phyloP scores from a whole-genome alignment of 1,140 invertebrate species.

The Lasioglossum baleicum region DNA sequence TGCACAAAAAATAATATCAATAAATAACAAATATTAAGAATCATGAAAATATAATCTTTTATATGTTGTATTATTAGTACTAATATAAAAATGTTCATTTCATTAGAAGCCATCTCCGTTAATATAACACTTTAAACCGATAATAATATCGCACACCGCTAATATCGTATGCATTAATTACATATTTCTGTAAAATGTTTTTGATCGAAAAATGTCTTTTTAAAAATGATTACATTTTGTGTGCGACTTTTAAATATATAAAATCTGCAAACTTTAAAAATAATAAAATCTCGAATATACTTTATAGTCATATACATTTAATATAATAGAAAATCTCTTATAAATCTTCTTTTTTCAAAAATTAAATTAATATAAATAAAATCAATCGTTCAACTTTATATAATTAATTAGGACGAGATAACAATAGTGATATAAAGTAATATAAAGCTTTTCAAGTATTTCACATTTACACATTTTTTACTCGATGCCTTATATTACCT shows the following conservation, averaged over 20 bases:
- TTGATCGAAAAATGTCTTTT: conserved; percentile 30
- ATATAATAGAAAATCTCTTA: conserved; percentile 32
- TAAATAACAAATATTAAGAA: conserved; percentile 15
- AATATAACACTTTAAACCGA: conserved; percentile 13
- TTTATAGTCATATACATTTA: conserved; percentile 31
- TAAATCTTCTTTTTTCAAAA: conserved; percentile 33
- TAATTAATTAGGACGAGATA: conserved; percentile 32
- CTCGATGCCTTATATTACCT: conserved; percentile 6
- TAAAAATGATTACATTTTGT: conserved; percentile 38
- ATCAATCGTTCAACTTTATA: conserved; percentile 10
- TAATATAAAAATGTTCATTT: conserved; percentile 24
- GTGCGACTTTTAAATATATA: conserved; percentile 44
- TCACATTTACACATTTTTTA: conserved; percentile 17
- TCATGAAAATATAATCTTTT: conserved; percentile 31
- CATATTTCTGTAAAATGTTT: conserved; percentile 32
- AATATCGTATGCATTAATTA: conserved; percentile 31
- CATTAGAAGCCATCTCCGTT: conserved; percentile 14
- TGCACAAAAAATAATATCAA: conserved; percentile 19
- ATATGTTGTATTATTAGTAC: conserved; percentile 1
- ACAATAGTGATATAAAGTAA: conserved; percentile 26
- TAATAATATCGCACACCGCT: background rate
- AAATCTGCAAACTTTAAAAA: conserved; percentile 56
- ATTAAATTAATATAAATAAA: conserved; percentile 56
- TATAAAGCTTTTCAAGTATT: conserved; percentile 42
- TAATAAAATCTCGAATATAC: conserved; percentile 49